Percentiles rank a stretch among this genome's conserved stretches.
Conservation (phyloP, 2,888 invertebrate species). For the Elysia crispata region DNA sequence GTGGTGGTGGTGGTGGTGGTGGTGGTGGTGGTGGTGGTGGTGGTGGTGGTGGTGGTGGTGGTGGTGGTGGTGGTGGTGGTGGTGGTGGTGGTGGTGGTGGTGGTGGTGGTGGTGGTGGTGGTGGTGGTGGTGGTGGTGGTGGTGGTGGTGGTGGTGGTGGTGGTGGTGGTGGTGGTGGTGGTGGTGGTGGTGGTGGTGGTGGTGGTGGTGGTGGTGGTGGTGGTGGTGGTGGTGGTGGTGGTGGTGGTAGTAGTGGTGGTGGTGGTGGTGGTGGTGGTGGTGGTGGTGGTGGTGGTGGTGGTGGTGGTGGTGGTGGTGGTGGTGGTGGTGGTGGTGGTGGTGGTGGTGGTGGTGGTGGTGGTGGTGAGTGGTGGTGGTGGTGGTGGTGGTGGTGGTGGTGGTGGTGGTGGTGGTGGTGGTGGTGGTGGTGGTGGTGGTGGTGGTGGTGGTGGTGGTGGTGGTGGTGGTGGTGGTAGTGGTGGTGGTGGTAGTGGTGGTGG, state of each 20-base stretch:
- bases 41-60: too few relatives aligned
- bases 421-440: conserved; percentile 24
- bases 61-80: too few relatives aligned
- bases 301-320: conserved; percentile 12
- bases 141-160: too few relatives aligned
- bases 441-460: conserved; percentile 20
- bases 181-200: background rate
- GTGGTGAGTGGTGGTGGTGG: background rate
- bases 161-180: too few relatives aligned
- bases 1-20: too few relatives aligned
- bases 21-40: too few relatives aligned
- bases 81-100: too few relatives aligned
- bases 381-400: background rate
- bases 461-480: background rate
- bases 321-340: conserved; percentile 1
- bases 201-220: conserved; percentile 2
- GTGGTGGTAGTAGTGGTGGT: background rate
- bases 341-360: conserved; percentile 2
- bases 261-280: conserved; percentile 15
- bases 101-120: too few relatives aligned
- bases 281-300: background rate
- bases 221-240: background rate
- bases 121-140: too few relatives aligned
- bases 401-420: conserved; percentile 22
- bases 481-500: background rate